phyloP scores from a whole-genome alignment of 1,140 invertebrate genomes.

The Cryptotermes secundus region DNA sequence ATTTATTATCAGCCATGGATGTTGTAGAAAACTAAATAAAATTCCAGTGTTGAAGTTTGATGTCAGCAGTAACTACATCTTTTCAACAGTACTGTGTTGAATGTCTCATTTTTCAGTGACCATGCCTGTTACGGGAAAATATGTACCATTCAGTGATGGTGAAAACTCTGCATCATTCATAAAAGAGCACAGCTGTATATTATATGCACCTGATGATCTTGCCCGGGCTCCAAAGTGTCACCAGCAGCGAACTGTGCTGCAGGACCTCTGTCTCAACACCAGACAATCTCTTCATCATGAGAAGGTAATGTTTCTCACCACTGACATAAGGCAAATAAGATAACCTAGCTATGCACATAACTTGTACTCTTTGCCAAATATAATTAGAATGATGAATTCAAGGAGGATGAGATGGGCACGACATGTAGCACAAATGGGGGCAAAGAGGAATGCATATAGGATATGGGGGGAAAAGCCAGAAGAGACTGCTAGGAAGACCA shows the following conservation, averaged over 20 bases:
- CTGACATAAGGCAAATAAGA: too few species aligned
- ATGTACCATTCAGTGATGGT: not conserved
- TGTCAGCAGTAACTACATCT: not conserved
- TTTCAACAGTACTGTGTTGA: too few species aligned
- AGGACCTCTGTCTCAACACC: not conserved
- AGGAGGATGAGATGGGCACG: too few species aligned
- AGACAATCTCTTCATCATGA: not conserved
- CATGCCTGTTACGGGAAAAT: not conserved
- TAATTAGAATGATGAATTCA: too few species aligned
- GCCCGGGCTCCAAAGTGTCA: not conserved
- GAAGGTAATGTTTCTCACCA: not conserved
- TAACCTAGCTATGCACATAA: too few species aligned
- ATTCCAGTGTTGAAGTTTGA: not conserved
- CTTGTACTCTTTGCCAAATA: too few species aligned
- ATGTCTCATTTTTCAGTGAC: not conserved
- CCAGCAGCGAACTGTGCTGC: not conserved
- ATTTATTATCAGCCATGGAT: not conserved
- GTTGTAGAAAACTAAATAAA: not conserved
- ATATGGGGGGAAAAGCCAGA: too few species aligned
- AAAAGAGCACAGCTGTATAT: not conserved
- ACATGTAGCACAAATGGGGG: too few species aligned
- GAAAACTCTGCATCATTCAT: not conserved
- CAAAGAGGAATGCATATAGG: too few species aligned
- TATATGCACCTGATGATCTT: not conserved
- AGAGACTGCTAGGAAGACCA: too few species aligned